Conservation (phyloP, 2,113 vertebrate genomes). For the Castor canadensis region DNA sequence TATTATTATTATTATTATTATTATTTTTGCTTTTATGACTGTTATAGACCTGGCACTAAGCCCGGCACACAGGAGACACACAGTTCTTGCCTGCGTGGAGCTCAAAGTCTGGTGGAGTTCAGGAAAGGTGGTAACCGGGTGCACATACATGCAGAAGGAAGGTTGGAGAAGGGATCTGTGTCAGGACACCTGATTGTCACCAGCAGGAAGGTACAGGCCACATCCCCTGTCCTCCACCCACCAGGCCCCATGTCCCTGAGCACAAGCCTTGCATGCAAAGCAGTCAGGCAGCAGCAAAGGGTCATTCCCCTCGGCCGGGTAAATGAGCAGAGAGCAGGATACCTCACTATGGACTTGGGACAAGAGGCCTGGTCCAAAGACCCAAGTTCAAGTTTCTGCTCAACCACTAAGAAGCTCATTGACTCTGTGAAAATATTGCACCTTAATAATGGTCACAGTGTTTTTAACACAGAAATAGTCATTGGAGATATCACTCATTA, state of each 20-base stretch:
- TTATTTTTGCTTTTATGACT: not conserved
- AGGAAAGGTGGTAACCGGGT: not conserved
- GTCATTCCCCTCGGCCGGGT: not conserved
- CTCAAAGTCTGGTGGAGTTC: not conserved
- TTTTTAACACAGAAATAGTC: not conserved
- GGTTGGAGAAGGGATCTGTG: not conserved
- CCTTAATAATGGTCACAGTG: not conserved
- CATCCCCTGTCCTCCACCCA: not conserved
- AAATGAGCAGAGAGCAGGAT: not conserved
- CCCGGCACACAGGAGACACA: not conserved
- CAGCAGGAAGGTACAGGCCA: not conserved
- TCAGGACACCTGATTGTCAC: not conserved
- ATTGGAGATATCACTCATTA: not conserved
- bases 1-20: not conserved
- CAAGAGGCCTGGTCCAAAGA: not conserved
- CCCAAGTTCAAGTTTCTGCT: not conserved
- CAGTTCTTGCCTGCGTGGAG: not conserved
- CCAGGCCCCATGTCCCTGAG: not conserved
- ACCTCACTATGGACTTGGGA: too few relatives aligned
- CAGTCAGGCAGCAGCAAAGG: fast-evolving
- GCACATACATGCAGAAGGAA: fast-evolving
- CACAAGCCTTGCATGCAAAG: not conserved
- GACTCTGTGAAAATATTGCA: not conserved
- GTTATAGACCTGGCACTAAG: not conserved
- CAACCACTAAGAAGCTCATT: not conserved